A percentile compares a stretch with the other conserved stretches of the same genome.
phyloP scores from a whole-genome alignment of 2,113 vertebrate species.

The Halcyon senegalensis region DNA sequence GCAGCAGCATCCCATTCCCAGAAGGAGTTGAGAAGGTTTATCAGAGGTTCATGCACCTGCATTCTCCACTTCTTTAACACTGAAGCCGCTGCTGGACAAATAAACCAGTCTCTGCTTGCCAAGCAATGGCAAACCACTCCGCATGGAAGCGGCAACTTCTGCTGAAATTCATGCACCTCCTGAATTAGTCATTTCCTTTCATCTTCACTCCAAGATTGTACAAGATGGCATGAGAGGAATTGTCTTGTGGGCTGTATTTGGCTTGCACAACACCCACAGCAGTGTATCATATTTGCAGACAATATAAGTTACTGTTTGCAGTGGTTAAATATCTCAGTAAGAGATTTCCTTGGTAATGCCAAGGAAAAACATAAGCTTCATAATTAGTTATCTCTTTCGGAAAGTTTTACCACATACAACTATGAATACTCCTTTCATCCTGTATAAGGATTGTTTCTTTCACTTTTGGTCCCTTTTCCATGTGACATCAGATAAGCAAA shows the following conservation, averaged over 20 bases:
- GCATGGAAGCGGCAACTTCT: background rate
- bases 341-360: background rate
- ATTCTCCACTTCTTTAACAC: background rate
- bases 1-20: background rate
- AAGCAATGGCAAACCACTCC: background rate
- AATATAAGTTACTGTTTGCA: background rate
- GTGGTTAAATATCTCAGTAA: background rate
- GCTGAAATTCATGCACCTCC: background rate
- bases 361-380: background rate
- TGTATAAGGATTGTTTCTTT: background rate
- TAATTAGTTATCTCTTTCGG: background rate
- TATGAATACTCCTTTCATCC: background rate
- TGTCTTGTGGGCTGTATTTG: conserved; percentile 6
- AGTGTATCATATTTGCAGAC: background rate
- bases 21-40: background rate
- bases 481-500: background rate
- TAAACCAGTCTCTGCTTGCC: background rate
- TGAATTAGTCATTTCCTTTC: conserved; percentile 5
- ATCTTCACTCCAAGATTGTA: background rate
- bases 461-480: background rate
- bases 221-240: background rate
- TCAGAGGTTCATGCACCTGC: background rate
- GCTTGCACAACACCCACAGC: background rate
- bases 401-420: background rate
- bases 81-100: background rate